A percentile compares a stretch with the other conserved stretches of the same genome.
Evolutionary conservation across 2,113 vertebrate species (phyloP).

Genomic region (Meriones unguiculatus): DNA sequence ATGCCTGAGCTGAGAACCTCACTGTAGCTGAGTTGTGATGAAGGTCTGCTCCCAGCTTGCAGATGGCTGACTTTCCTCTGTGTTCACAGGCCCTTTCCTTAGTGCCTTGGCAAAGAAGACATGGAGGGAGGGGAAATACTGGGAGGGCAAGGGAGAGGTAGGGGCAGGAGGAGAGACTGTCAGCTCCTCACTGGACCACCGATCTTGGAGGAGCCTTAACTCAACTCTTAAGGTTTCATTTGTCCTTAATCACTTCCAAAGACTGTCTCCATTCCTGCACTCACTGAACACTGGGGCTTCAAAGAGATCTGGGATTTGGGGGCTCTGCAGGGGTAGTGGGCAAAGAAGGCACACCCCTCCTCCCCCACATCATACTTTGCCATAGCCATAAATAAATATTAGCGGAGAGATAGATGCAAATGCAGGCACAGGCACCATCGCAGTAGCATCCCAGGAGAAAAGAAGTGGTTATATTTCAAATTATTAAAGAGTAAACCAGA

Average conservation of each 20-base stretch:
- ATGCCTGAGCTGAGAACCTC: not conserved
- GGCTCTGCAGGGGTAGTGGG: not conserved
- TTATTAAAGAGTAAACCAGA: constrained; percentile 72
- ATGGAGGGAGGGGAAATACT: not conserved
- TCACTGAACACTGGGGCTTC: not conserved
- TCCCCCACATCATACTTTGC: not conserved
- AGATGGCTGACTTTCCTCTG: too few relatives aligned
- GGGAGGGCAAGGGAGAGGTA: not conserved
- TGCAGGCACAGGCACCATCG: constrained; percentile 54
- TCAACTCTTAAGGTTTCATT: not conserved
- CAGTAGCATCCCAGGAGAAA: constrained; percentile 50
- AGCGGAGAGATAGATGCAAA: constrained; percentile 68
- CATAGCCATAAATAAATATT: constrained; percentile 73
- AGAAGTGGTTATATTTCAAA: constrained; percentile 72
- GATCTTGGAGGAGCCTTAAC: not conserved
- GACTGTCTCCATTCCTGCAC: not conserved
- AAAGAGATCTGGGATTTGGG: not conserved
- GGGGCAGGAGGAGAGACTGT: too few relatives aligned
- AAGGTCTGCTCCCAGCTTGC: not conserved
- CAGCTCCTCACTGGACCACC: not conserved
- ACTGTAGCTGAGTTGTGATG: too few relatives aligned
- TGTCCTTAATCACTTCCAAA: not conserved
- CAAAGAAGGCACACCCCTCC: not conserved
- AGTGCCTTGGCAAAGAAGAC: too few relatives aligned
- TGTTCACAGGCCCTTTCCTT: not conserved